A percentile compares a stretch with the other conserved stretches of the same genome.
Conservation (phyloP, 2,888 invertebrate species). For the Eilema depressum region DNA sequence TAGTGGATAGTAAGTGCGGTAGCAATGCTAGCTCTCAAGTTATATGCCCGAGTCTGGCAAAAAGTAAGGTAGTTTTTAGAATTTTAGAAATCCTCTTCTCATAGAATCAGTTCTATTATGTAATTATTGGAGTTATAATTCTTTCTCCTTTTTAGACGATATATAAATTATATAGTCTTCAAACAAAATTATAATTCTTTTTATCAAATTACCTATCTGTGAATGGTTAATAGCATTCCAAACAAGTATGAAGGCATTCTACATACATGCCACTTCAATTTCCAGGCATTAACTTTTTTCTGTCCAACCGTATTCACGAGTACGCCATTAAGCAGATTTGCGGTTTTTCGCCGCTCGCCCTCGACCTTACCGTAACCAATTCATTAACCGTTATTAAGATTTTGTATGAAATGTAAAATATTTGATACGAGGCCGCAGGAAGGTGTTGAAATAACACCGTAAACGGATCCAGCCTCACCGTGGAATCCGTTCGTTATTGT, state of each 20-base stretch:
- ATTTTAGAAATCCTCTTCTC: no score
- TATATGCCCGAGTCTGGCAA: background rate
- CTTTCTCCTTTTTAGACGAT: no score
- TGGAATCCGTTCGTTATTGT: conserved; percentile 36
- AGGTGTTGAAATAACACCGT: conserved; percentile 41
- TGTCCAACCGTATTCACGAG: conserved; percentile 32
- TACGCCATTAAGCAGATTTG: conserved; percentile 36
- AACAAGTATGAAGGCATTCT: background rate
- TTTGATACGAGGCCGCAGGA: conserved; percentile 47
- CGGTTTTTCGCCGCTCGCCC: conserved; percentile 39
- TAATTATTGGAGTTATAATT: no score
- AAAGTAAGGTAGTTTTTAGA: background rate
- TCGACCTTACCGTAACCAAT: conserved; percentile 45
- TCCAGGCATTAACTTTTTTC: conserved; percentile 20
- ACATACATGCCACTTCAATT: conserved; percentile 8
- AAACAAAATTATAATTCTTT: background rate
- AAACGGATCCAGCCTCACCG: conserved; percentile 36
- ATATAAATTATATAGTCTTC: no score
- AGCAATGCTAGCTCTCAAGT: background rate
- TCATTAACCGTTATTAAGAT: conserved; percentile 41
- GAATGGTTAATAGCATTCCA: background rate
- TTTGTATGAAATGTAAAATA: conserved; percentile 44
- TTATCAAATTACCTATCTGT: background rate
- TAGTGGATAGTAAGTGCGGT: no score
- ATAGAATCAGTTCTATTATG: no score